Conservation (phyloP, 1,140 invertebrate genomes). For the Apis cerana region DNA sequence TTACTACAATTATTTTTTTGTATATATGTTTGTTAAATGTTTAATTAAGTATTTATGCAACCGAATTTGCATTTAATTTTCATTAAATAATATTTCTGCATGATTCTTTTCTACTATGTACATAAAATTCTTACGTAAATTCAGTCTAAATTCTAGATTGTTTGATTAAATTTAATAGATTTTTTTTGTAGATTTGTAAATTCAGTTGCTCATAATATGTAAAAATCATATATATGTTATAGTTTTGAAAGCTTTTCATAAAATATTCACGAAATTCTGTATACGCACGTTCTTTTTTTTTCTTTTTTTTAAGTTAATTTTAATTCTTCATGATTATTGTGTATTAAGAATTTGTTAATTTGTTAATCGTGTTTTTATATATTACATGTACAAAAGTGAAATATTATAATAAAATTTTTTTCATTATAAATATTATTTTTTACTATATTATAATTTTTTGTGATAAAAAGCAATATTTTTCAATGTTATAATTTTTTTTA, state of each 20-base stretch:
- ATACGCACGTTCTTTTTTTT: not conserved
- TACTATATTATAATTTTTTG: too few species aligned
- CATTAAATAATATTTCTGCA: not conserved
- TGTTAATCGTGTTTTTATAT: too few species aligned
- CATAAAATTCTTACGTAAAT: not conserved
- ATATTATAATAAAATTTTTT: too few species aligned
- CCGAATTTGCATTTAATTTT: not conserved
- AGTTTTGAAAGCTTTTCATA: not conserved
- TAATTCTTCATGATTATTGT: too few species aligned
- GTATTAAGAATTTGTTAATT: too few species aligned
- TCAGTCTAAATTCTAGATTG: not conserved
- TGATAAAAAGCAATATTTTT: too few species aligned
- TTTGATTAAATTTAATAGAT: not conserved
- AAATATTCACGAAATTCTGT: not conserved
- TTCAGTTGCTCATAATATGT: not conserved
- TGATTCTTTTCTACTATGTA: not conserved
- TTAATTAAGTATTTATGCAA: not conserved
- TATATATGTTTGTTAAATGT: not conserved
- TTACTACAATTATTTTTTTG: not conserved
- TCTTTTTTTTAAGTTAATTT: too few species aligned
- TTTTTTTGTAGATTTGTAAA: not conserved
- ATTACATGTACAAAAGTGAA: too few species aligned
- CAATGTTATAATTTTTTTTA: too few species aligned
- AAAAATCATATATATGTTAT: not conserved
- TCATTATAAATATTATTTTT: too few species aligned